phyloP scores from a whole-genome alignment of 2,888 invertebrate species.

The Gymnosoma rotundatum region DNA sequence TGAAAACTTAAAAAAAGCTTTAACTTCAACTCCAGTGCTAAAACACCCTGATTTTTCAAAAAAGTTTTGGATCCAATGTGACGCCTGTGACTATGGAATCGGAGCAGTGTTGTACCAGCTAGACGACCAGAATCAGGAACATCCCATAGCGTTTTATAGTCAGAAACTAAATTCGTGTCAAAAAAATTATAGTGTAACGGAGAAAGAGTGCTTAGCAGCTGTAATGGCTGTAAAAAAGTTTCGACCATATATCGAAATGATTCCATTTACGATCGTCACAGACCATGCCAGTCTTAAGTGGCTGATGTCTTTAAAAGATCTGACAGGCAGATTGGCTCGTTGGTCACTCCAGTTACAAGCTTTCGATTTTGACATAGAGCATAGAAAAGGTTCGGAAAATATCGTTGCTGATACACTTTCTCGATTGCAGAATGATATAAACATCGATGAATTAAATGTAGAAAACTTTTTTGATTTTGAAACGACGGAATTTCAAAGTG shows the following conservation, averaged over 20 bases:
- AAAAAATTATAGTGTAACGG: slow-evolving; percentile 59
- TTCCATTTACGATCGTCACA: not conserved
- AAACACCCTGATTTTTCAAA: no score
- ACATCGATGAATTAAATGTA: not conserved
- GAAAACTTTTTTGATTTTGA: slow-evolving; percentile 23
- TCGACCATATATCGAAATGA: not conserved
- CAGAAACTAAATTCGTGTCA: slow-evolving; percentile 60
- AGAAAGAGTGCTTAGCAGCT: slow-evolving; percentile 67
- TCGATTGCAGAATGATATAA: not conserved
- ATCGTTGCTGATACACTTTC: slow-evolving; percentile 37
- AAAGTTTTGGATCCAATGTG: no score
- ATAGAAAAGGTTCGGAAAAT: slow-evolving; percentile 36
- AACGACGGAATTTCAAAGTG: slow-evolving; percentile 62
- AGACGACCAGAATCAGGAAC: not conserved
- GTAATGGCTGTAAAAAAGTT: slow-evolving; percentile 17
- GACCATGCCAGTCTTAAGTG: not conserved
- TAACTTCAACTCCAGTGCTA: no score
- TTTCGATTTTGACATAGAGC: slow-evolving; percentile 24
- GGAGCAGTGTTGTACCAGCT: slow-evolving; percentile 24
- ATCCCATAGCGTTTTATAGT: slow-evolving; percentile 45
- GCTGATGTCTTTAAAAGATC: slow-evolving; percentile 69
- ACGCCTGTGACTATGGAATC: slow-evolving; percentile 40
- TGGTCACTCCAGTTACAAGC: slow-evolving; percentile 22
- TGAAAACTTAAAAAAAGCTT: no score
- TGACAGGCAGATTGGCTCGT: slow-evolving; percentile 63